These are phyloP conservation scores for Pipistrellus pygmaeus DNA, from an alignment of 2,797 vertebrate species.

Conservation along the genomic window DNA sequence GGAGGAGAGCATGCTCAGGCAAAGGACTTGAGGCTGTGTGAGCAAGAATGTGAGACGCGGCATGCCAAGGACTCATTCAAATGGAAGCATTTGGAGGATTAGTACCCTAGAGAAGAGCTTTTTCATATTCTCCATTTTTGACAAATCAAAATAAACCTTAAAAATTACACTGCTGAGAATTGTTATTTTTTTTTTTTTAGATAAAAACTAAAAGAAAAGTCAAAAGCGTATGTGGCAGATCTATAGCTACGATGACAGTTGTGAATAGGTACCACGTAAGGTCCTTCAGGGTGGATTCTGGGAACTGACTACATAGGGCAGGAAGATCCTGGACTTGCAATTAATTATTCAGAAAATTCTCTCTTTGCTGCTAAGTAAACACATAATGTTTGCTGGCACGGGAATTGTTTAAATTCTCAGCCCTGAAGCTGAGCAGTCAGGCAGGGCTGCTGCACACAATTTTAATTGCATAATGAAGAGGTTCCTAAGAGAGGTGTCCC, in stretches of 20 bases:
- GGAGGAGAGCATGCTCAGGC: conserved; percentile 77
- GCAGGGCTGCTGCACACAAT: neutral
- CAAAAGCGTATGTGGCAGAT: neutral
- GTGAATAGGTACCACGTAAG: neutral
- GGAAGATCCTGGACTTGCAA: conserved; percentile 54
- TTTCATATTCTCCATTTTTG: conserved; percentile 52
- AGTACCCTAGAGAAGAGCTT: conserved; percentile 69
- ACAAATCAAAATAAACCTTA: conserved; percentile 65
- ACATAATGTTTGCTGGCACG: conserved; percentile 40
- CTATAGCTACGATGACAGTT: neutral
- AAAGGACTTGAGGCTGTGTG: conserved; percentile 71
- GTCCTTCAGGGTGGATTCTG: conserved; percentile 50
- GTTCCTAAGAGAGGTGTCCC: neutral
- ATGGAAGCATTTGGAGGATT: conserved; percentile 66
- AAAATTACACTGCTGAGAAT: conserved; percentile 16
- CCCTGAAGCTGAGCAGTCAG: conserved; percentile 44
- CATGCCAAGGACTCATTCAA: conserved; percentile 72
- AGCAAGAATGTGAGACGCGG: conserved; percentile 66
- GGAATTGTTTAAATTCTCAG: conserved; percentile 59
- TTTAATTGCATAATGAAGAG: conserved; percentile 57
- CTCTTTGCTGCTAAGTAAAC: conserved; percentile 71
- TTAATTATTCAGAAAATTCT: conserved; percentile 75
- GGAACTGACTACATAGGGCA: neutral
- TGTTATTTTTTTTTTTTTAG: neutral
- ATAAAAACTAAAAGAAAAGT: conserved; percentile 63